A percentile compares a stretch with the other conserved stretches of the same genome.
These are phyloP conservation scores for Ciconia stormi DNA, from an alignment of 2,113 vertebrate species.

Conservation along the genomic window DNA sequence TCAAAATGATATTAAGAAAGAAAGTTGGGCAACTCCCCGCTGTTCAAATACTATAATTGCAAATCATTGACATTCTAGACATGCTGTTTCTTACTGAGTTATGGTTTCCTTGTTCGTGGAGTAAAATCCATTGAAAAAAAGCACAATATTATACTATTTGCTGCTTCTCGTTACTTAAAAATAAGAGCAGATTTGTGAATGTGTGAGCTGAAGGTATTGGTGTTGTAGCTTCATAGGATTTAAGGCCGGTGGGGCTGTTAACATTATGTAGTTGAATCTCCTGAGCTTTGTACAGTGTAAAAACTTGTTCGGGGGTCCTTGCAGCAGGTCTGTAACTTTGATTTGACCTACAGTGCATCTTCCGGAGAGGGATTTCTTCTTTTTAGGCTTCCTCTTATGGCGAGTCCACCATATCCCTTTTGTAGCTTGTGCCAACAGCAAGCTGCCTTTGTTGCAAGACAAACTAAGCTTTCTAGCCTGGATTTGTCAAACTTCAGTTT, in stretches of 20 bases:
- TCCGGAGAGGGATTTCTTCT: neutral
- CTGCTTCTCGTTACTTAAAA: neutral
- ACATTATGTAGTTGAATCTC: neutral
- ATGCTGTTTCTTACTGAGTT: neutral
- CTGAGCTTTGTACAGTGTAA: fast-evolving
- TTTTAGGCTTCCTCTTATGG: neutral
- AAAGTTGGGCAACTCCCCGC: neutral
- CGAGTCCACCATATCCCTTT: neutral
- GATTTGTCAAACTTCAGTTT: neutral
- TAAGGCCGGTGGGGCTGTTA: neutral
- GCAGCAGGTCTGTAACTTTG: neutral
- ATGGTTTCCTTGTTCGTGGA: neutral
- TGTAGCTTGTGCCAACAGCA: neutral
- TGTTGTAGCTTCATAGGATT: neutral
- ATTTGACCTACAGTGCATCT: neutral
- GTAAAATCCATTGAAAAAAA: neutral
- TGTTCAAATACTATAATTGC: constrained; percentile 32
- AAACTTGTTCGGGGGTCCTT: neutral
- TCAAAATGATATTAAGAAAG: neutral
- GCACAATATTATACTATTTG: neutral
- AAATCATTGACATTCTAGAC: neutral
- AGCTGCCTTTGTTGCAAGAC: neutral
- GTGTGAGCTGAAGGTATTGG: neutral
- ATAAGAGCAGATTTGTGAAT: neutral
- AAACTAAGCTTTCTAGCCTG: neutral